Base-by-base conservation (phyloP, 2,888 invertebrate species). In the Encarsia formosa region DNA sequence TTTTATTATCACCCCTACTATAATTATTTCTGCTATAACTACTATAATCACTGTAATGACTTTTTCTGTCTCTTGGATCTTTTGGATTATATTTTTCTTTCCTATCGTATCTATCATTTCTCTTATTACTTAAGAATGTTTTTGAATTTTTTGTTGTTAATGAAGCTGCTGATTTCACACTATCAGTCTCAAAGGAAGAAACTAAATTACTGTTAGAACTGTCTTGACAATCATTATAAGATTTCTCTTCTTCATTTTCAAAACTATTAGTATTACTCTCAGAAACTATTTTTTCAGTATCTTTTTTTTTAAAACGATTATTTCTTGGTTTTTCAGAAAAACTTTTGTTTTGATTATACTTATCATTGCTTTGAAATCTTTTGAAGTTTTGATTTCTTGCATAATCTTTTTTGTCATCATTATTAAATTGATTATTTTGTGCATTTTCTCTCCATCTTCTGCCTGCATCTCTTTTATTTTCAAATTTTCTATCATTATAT, bases 301-400 rank as follows among this genome's bases (percentile, higher is more conserved):
- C 40, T 39, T 52, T 45, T 35, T 39, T 52, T 18, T 11, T 35
- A n/a, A 15, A 31, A 8, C 20, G 34, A 55, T 37, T 59, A 9
- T 40, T 49, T 15, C 32, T 16, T 20, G 29, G n/a, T 52, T 52
- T 54, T 2, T 56, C 48, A 42, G 22, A 9, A 43, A 18, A 53
- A 20, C 55, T 50, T 40, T 47, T 64, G 23, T 58, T 59, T 26
- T 57, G 53, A 20, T 40, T 53, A 35, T 62, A 65, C 37, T 57
- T 60, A 37, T 65, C 61, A 40, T 61, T 66, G n/a, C n/a, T n/a
- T 18, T 62, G 61, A 57, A 61, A 65, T 61, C 58, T 68, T 18
- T 62, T 60, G 34, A 61, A 59, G 54, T 65, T 18, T 49, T 35
- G 29, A 49, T 52, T 16, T 58, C 52, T 58, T 19, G 54, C 61